phyloP scores from a whole-genome alignment of 2,113 vertebrate species.

The Leptobrachium ailaonicum region DNA sequence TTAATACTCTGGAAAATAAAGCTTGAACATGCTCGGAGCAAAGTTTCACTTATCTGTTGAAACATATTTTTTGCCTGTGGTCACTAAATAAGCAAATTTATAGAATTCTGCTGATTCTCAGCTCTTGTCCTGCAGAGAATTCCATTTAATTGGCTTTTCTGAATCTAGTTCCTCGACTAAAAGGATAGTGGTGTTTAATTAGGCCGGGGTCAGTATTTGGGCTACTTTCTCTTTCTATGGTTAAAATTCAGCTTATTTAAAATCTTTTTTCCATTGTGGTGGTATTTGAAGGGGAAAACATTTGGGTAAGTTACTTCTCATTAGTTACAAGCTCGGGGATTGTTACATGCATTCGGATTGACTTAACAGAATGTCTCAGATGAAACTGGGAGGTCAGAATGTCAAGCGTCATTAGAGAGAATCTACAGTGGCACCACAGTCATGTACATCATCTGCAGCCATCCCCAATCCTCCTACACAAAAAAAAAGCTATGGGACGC shows the following conservation, averaged over 20 bases:
- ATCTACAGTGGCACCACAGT: too few species aligned
- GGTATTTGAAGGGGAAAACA: too few species aligned
- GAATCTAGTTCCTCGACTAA: not conserved
- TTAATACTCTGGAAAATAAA: constrained; percentile 57
- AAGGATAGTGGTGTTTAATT: not conserved
- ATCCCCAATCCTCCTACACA: not conserved
- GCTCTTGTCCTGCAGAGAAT: constrained; percentile 40
- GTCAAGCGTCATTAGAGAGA: too few species aligned
- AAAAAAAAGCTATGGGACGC: too few species aligned
- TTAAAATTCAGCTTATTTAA: not conserved
- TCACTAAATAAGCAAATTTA: constrained; percentile 59
- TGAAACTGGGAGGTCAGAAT: too few species aligned
- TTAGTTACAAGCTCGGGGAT: too few species aligned
- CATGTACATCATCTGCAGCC: too few species aligned
- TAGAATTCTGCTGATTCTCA: constrained; percentile 52
- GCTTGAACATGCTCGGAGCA: constrained; percentile 45
- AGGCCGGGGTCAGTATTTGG: not conserved
- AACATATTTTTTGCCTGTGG: constrained; percentile 61
- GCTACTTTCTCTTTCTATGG: too few species aligned
- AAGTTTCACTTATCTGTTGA: constrained; percentile 63
- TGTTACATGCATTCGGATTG: too few species aligned
- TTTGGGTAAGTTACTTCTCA: too few species aligned
- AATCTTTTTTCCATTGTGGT: not conserved
- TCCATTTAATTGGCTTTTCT: constrained; percentile 1
- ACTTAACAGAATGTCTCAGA: too few species aligned